Percentiles rank a stretch among this genome's conserved stretches.
These are phyloP conservation scores for Drosophila pseudoobscura DNA, from an alignment of 1,140 invertebrate species.

Conservation along the genomic window DNA sequence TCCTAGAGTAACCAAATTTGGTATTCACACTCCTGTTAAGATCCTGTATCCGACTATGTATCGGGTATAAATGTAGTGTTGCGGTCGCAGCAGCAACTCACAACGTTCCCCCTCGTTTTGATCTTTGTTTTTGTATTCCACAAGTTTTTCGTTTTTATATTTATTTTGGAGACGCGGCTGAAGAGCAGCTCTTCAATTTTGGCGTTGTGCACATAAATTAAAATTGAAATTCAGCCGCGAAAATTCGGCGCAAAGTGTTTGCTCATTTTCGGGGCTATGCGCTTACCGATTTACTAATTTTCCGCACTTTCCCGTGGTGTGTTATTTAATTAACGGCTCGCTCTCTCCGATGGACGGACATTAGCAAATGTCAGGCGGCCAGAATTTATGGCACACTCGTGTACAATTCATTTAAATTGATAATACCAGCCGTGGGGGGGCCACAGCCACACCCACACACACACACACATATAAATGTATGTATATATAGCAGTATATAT, in stretches of 20 bases:
- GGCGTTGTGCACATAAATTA: conserved; percentile 49
- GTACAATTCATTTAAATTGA: conserved; percentile 81
- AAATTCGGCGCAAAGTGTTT: conserved; percentile 36
- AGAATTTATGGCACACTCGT: conserved; percentile 79
- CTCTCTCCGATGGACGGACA: conserved; percentile 47
- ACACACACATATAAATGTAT: too few relatives aligned
- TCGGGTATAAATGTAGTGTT: too few relatives aligned
- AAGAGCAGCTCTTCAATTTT: conserved; percentile 7
- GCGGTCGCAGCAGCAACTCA: too few relatives aligned
- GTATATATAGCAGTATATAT: too few relatives aligned
- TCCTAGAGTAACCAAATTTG: too few relatives aligned
- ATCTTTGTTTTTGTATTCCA: conserved; percentile 19
- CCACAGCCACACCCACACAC: too few relatives aligned
- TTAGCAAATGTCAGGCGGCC: conserved; percentile 71
- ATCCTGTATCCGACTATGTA: too few relatives aligned
- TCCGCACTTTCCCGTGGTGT: conserved; percentile 35
- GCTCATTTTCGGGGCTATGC: conserved; percentile 39
- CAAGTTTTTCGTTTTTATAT: conserved; percentile 20
- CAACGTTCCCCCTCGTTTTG: too few relatives aligned
- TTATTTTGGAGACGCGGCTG: neutral
- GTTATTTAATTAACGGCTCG: conserved; percentile 68
- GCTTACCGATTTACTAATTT: conserved; percentile 8
- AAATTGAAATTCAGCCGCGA: conserved; percentile 63
- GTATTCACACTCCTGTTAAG: too few relatives aligned
- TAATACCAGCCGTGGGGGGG: conserved; percentile 31